Evolutionary conservation across 2,888 invertebrate genomes (phyloP).

Genomic region (Tiphia femorata): DNA sequence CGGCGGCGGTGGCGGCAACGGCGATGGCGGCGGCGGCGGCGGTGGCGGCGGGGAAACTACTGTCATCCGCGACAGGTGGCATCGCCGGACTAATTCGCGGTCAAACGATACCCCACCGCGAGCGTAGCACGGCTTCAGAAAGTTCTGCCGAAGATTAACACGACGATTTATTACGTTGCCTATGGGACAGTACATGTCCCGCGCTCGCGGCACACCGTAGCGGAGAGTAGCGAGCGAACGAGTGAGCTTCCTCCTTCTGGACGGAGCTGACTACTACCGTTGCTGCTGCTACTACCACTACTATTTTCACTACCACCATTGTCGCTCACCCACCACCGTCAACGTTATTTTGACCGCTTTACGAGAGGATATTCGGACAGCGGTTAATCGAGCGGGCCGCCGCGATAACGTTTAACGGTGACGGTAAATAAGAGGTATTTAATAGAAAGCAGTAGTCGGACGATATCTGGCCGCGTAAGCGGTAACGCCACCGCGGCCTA

Average conservation of each 20-base stretch:
- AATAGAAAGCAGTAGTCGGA: not conserved
- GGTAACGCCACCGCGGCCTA: too few relatives aligned
- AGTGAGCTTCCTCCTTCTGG: too few relatives aligned
- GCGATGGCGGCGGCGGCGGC: too few relatives aligned
- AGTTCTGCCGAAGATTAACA: slow-evolving; percentile 60
- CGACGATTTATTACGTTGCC: slow-evolving; percentile 50
- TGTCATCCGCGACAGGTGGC: slow-evolving; percentile 52
- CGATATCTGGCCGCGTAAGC: too few relatives aligned
- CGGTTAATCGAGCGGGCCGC: slow-evolving; percentile 51
- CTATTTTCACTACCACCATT: too few relatives aligned
- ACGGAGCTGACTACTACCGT: too few relatives aligned
- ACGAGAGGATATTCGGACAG: slow-evolving; percentile 44
- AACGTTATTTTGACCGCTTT: slow-evolving; percentile 45
- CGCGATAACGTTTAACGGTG: slow-evolving; percentile 49
- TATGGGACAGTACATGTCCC: slow-evolving; percentile 45
- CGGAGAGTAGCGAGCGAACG: too few relatives aligned
- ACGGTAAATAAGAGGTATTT: slow-evolving; percentile 24
- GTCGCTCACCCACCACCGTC: slow-evolving; percentile 19
- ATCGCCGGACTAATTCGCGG: slow-evolving; percentile 51
- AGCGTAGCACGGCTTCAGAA: slow-evolving; percentile 47
- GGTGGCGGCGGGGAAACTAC: slow-evolving; percentile 56
- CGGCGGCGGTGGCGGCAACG: too few relatives aligned
- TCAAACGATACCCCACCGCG: slow-evolving; percentile 47
- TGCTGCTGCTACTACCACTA: too few relatives aligned
- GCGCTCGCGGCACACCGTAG: too few relatives aligned